Conservation (phyloP, 2,113 vertebrate species). For the Gorsachius goisagi region DNA sequence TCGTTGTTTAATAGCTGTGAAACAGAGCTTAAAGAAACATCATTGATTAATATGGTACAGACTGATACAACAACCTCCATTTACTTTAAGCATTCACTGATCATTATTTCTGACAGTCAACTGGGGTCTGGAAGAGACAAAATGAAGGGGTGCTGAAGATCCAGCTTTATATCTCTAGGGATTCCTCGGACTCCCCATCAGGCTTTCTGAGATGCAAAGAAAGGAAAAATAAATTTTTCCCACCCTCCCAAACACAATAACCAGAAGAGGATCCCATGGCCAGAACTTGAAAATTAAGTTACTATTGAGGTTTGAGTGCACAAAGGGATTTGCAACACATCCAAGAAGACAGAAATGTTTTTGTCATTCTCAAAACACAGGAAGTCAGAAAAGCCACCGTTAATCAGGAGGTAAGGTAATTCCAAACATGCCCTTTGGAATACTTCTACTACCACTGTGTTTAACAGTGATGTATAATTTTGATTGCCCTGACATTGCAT, state of each 20-base stretch:
- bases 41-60: slow-evolving; percentile 4
- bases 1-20: background rate
- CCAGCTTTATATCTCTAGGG: background rate
- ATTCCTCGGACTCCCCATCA: background rate
- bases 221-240: background rate
- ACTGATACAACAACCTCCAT: background rate
- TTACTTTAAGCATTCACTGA: background rate
- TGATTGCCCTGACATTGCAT: background rate
- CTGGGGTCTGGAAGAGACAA: background rate
- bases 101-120: background rate
- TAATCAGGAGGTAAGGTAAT: background rate
- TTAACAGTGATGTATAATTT: background rate
- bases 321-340: background rate
- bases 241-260: background rate
- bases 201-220: background rate
- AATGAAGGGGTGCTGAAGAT: background rate
- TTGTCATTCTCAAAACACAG: background rate
- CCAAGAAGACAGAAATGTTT: background rate
- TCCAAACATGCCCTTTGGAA: background rate
- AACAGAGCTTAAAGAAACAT: slow-evolving; percentile 18
- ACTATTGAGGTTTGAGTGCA: background rate
- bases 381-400: background rate
- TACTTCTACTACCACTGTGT: background rate
- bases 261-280: background rate
- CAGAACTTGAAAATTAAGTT: background rate